These are phyloP conservation scores for Pteronura brasiliensis DNA, from an alignment of 2,113 vertebrate species.

Conservation along the genomic window DNA sequence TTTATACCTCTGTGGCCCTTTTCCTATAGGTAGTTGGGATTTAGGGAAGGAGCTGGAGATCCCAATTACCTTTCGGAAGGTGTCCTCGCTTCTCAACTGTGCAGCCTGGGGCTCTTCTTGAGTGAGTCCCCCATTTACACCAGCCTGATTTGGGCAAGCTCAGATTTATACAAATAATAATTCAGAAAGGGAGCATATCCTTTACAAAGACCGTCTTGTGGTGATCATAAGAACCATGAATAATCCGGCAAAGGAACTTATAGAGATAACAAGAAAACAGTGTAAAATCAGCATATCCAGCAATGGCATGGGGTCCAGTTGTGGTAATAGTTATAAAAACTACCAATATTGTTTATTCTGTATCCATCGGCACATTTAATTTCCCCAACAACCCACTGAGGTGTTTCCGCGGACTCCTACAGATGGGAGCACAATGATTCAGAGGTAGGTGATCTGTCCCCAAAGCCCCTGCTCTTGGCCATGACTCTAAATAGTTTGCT, in stretches of 20 bases:
- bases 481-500: background rate
- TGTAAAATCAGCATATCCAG: background rate
- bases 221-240: background rate
- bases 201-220: background rate
- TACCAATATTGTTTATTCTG: background rate
- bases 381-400: background rate
- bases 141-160: background rate
- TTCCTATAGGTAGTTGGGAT: background rate
- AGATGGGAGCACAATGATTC: background rate
- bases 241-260: background rate
- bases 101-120: background rate
- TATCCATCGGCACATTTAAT: background rate
- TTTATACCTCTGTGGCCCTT: background rate
- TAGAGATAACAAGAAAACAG: background rate
- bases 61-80: background rate
- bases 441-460: background rate
- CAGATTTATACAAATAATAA: background rate
- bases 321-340: background rate
- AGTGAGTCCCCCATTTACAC: background rate
- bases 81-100: background rate
- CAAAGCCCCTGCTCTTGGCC: background rate
- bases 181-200: background rate
- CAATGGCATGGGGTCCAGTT: background rate
- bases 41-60: background rate
- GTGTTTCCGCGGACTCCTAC: background rate